Evolutionary conservation across 1,140 invertebrate species (phyloP).

Genomic region (Orussus abietinus): DNA sequence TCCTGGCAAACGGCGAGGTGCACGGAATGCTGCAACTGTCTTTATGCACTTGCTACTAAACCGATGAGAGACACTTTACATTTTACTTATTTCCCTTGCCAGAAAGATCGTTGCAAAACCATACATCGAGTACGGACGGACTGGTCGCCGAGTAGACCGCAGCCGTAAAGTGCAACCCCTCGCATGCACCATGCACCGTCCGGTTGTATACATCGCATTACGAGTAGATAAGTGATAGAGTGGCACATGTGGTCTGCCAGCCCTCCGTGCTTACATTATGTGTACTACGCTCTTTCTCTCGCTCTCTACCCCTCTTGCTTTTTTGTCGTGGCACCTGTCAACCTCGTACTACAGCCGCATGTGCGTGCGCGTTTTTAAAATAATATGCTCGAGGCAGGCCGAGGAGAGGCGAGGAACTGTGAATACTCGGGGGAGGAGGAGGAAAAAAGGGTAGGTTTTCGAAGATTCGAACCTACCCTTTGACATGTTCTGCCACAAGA

Average conservation of each 20-base stretch:
- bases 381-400: conserved; percentile 34
- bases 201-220: conserved; percentile 30
- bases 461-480: too few relatives aligned
- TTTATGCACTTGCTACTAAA: too few relatives aligned
- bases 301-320: conserved; percentile 25
- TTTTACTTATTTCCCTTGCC: too few relatives aligned
- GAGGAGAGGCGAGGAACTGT: conserved; percentile 30
- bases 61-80: too few relatives aligned
- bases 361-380: conserved; percentile 34
- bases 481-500: too few relatives aligned
- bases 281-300: conserved; percentile 18
- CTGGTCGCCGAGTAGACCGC: too few relatives aligned
- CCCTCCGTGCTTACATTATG: conserved; percentile 45
- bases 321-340: conserved; percentile 47
- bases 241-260: conserved; percentile 48
- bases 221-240: conserved; percentile 46
- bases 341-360: conserved; percentile 38
- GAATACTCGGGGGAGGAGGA: conserved; percentile 8
- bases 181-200: conserved; percentile 9
- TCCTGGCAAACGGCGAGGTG: too few relatives aligned
- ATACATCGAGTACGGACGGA: too few relatives aligned
- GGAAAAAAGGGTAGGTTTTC: too few relatives aligned
- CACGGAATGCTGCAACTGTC: too few relatives aligned
- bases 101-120: too few relatives aligned
- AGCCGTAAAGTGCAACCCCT: too few relatives aligned